Percentiles rank a stretch among this genome's conserved stretches.
These are phyloP conservation scores for Danio choprae DNA, from an alignment of 2,797 vertebrate species.

Conservation along the genomic window DNA sequence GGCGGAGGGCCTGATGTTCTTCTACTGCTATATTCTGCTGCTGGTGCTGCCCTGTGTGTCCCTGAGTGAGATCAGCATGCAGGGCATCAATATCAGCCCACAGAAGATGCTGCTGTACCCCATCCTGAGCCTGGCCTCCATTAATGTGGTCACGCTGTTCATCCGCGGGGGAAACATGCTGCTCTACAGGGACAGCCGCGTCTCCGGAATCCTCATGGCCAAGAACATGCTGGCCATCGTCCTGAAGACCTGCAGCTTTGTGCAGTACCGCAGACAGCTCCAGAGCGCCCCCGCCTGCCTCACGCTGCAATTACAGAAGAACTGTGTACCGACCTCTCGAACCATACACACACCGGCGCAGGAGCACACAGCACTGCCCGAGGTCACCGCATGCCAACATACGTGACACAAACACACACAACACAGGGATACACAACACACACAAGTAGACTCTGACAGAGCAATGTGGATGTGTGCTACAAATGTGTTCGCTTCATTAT, in stretches of 20 bases:
- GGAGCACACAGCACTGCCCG: conserved; percentile 78
- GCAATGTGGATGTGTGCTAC: not conserved
- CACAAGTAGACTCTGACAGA: not conserved
- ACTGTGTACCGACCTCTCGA: conserved; percentile 63
- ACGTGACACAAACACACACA: conserved; percentile 77
- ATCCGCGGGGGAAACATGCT: conserved; percentile 86
- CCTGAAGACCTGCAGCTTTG: conserved; percentile 83
- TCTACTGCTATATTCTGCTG: conserved; percentile 87
- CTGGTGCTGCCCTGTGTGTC: conserved; percentile 83
- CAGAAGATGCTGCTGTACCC: conserved; percentile 88
- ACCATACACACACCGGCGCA: conserved; percentile 70
- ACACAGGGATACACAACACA: too few relatives aligned
- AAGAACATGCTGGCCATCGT: conserved; percentile 86
- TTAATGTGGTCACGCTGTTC: conserved; percentile 84
- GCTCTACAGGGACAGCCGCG: conserved; percentile 81
- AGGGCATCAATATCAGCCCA: conserved; percentile 83
- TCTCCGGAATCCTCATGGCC: conserved; percentile 86
- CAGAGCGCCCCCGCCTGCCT: conserved; percentile 71
- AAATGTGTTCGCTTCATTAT: not conserved
- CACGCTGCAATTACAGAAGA: conserved; percentile 77
- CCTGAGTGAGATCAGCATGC: conserved; percentile 88
- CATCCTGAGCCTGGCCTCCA: conserved; percentile 84
- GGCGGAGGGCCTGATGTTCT: conserved; percentile 86
- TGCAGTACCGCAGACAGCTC: conserved; percentile 84
- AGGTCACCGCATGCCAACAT: conserved; percentile 80